Evolutionary conservation across 30 jellyfish, hydroid and myxozoan genomes (phyloP).

Genomic region (Turritopsis dohrnii): DNA sequence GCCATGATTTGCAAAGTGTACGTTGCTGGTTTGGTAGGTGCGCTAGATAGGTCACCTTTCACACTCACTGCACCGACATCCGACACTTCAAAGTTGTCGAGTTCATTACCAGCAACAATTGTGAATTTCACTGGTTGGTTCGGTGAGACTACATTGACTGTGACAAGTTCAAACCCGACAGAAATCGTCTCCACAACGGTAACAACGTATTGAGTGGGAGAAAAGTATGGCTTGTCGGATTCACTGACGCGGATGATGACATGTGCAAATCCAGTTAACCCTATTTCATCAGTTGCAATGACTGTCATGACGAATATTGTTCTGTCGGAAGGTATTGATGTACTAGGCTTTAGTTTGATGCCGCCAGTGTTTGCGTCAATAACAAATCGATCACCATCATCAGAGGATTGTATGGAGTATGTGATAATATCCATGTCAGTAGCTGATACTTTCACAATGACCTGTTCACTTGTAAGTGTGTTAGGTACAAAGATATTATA

Average conservation of each 20-base stretch:
- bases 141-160: constrained; percentile 54
- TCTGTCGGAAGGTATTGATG: neutral
- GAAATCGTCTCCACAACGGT: constrained; percentile 54
- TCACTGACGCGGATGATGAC: constrained; percentile 25
- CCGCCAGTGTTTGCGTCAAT: constrained; percentile 63
- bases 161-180: constrained; percentile 38
- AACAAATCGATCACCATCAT: constrained; percentile 35
- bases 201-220: constrained; percentile 36
- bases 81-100: constrained; percentile 37
- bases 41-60: neutral
- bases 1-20: constrained; percentile 14
- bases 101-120: constrained; percentile 59
- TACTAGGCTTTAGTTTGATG: constrained; percentile 30
- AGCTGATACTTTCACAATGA: constrained; percentile 48
- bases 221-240: constrained; percentile 40
- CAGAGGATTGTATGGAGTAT: constrained; percentile 27
- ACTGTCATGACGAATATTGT: neutral
- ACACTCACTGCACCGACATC: constrained; percentile 10
- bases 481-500: constrained; percentile 39
- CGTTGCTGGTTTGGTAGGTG: neutral
- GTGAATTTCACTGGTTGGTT: constrained; percentile 46
- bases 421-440: constrained; percentile 47
- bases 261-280: constrained; percentile 11
- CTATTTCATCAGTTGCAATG: constrained; percentile 15
- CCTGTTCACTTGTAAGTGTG: constrained; percentile 38